Conservation (phyloP, 1,140 invertebrate genomes). For the Drosophila pseudoobscura region DNA sequence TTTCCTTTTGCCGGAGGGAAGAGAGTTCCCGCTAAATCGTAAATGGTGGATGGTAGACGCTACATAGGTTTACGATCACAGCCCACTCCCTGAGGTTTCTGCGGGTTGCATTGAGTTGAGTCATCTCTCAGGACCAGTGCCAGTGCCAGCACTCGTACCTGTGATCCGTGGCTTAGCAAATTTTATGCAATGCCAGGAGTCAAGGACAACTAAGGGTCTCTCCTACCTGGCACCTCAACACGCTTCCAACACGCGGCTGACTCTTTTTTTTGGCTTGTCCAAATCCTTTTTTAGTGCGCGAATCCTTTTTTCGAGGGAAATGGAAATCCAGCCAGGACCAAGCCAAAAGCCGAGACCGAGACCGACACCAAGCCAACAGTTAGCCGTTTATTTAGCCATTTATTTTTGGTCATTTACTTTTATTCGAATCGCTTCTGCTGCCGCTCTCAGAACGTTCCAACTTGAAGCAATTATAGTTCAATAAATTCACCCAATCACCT, state of each 20-base stretch:
- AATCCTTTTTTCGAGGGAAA: slow-evolving; percentile 22
- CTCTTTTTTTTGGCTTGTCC: slow-evolving; percentile 14
- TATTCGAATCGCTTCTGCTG: slow-evolving; percentile 10
- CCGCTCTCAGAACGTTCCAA: slow-evolving; percentile 8
- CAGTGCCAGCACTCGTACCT: slow-evolving; percentile 32
- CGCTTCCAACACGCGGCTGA: slow-evolving; percentile 45
- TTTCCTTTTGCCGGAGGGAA: too few relatives aligned
- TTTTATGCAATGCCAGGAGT: slow-evolving; percentile 44
- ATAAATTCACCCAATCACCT: slow-evolving; percentile 18
- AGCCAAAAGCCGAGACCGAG: neutral
- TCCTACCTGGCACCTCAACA: slow-evolving; percentile 31
- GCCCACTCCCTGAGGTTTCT: slow-evolving; percentile 51
- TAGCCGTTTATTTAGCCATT: slow-evolving; percentile 32
- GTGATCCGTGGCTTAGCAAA: slow-evolving; percentile 50
- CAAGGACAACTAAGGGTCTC: slow-evolving; percentile 29
- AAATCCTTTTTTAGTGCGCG: slow-evolving; percentile 18
- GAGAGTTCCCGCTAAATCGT: too few relatives aligned
- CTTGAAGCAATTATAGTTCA: slow-evolving; percentile 17
- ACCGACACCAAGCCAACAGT: neutral
- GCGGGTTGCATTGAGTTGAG: slow-evolving; percentile 70
- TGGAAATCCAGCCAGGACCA: slow-evolving; percentile 7
- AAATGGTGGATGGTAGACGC: too few relatives aligned
- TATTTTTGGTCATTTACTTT: slow-evolving; percentile 40
- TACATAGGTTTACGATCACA: slow-evolving; percentile 32
- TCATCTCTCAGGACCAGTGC: slow-evolving; percentile 24